Evolutionary conservation across 2,888 invertebrate genomes (phyloP).

Genomic region (Sminthurides aquaticus): DNA sequence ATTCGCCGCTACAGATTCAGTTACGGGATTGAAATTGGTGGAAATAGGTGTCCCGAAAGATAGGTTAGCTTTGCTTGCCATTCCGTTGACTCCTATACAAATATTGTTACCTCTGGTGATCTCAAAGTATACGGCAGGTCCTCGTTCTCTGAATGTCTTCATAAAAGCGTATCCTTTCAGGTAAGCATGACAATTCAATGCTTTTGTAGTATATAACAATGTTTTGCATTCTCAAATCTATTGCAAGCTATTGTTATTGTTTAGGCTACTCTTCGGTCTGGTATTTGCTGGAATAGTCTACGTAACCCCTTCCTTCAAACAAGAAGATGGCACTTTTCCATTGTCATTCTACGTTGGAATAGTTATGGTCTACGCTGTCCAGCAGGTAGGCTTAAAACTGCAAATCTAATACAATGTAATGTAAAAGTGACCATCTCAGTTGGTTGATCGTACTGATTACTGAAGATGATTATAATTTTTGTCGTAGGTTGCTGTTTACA

Average conservation of each 20-base stretch:
- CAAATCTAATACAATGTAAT: background rate
- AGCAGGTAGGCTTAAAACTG: conserved; percentile 65
- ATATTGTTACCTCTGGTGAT: conserved; percentile 82
- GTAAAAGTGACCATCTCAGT: background rate
- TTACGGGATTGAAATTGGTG: conserved; percentile 87
- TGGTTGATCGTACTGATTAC: background rate
- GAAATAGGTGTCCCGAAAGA: conserved; percentile 95
- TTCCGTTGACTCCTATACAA: conserved; percentile 90
- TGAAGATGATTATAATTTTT: background rate
- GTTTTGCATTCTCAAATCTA: conserved; percentile 5
- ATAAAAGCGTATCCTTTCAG: conserved; percentile 77
- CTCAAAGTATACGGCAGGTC: conserved; percentile 74
- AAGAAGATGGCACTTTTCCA: conserved; percentile 57
- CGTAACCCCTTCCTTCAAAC: conserved; percentile 68
- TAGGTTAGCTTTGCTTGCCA: conserved; percentile 80
- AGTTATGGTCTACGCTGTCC: conserved; percentile 71
- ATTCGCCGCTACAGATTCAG: conserved; percentile 91
- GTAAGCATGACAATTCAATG: too few relatives aligned
- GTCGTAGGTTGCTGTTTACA: conserved; percentile 76
- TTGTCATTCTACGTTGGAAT: conserved; percentile 64
- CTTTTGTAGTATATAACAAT: too few relatives aligned
- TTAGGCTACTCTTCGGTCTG: conserved; percentile 73
- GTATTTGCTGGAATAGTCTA: conserved; percentile 77
- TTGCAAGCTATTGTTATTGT: background rate
- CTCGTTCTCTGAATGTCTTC: conserved; percentile 79